Conservation (phyloP, 2,888 invertebrate species). For the Ariolimax columbianus region DNA sequence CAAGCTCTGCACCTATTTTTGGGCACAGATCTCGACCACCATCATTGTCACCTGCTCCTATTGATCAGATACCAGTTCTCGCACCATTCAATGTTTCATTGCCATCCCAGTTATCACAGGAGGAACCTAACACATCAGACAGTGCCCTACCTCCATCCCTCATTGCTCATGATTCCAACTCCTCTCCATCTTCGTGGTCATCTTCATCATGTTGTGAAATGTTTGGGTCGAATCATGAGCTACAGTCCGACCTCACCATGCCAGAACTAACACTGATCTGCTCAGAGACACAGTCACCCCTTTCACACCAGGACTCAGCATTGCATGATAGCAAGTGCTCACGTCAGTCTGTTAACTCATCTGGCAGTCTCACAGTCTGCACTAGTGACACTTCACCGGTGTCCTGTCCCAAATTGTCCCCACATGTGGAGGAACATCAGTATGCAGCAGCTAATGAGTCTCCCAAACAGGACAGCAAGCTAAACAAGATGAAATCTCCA, state of each 20-base stretch:
- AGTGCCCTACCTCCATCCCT: neutral
- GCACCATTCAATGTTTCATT: conserved; percentile 6
- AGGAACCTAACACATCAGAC: neutral
- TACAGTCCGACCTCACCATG: conserved; percentile 1
- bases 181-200: neutral
- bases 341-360: neutral
- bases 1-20: neutral
- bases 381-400: neutral
- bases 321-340: neutral
- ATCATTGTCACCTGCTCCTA: conserved; percentile 35
- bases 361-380: neutral
- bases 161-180: neutral
- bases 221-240: conserved; percentile 21
- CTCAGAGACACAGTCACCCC: conserved; percentile 10
- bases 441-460: conserved; percentile 16
- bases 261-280: conserved; percentile 11
- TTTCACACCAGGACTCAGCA: neutral
- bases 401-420: conserved; percentile 22
- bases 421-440: conserved; percentile 32
- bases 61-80: conserved; percentile 27
- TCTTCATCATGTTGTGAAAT: neutral
- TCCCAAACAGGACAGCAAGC: neutral
- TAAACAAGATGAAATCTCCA: neutral
- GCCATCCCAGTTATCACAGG: conserved; percentile 1
- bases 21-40: conserved; percentile 28